Evolutionary conservation across 2,113 vertebrate species (phyloP).

Genomic region (Nannospalax galili): DNA sequence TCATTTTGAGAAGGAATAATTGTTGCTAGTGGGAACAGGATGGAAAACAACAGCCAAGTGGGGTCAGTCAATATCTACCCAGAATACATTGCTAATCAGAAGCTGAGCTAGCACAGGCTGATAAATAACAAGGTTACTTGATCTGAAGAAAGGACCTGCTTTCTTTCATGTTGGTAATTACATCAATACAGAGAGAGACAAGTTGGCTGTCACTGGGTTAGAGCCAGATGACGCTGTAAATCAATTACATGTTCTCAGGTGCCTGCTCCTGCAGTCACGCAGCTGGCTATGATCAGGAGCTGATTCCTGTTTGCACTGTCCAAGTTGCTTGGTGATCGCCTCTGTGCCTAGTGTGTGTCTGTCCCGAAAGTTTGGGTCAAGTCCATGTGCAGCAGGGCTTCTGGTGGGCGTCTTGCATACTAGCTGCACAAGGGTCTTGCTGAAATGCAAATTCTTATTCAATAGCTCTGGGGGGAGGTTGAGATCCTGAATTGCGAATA

Average conservation of each 20-base stretch:
- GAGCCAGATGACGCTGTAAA: conserved; percentile 57
- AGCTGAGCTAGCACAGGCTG: conserved; percentile 37
- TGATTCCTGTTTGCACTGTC: not conserved
- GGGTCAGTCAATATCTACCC: conserved; percentile 54
- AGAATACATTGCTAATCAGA: conserved; percentile 74
- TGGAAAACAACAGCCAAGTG: conserved; percentile 41
- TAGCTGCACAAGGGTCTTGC: conserved; percentile 38
- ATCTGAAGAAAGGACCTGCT: conserved; percentile 68
- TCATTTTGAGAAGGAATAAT: conserved; percentile 10
- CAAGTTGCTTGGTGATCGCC: not conserved
- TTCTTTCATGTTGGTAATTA: conserved; percentile 59
- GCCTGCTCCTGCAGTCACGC: not conserved
- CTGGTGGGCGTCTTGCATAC: not conserved
- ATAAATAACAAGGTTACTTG: conserved; percentile 73
- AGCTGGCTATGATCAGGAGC: not conserved
- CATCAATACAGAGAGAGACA: conserved; percentile 51
- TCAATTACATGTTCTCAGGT: conserved; percentile 40
- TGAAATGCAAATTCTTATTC: conserved; percentile 52
- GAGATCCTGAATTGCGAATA: not conserved
- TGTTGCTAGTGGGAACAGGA: conserved; percentile 18
- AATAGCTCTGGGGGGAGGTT: not conserved
- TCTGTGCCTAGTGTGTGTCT: not conserved
- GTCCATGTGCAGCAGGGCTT: accelerated
- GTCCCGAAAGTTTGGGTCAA: not conserved
- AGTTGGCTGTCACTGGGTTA: conserved; percentile 58